Conservation (phyloP, 2,113 vertebrate genomes). For the Sinosuthora webbiana region DNA sequence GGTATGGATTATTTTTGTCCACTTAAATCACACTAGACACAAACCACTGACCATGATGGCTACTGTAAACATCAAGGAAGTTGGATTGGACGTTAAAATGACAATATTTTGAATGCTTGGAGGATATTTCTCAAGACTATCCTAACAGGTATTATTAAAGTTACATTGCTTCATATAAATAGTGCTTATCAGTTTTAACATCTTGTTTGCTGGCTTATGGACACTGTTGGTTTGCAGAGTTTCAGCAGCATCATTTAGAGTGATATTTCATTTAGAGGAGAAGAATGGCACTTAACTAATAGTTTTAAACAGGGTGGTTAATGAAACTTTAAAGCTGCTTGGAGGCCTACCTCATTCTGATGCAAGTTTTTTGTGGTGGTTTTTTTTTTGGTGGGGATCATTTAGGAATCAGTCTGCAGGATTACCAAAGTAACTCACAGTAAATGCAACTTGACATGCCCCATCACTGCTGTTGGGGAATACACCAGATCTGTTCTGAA, state of each 20-base stretch:
- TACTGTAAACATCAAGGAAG: background rate
- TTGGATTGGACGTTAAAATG: background rate
- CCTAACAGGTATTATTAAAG: background rate
- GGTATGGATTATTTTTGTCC: background rate
- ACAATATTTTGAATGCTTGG: background rate
- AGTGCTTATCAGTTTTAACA: background rate
- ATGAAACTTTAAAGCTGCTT: background rate
- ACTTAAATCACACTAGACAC: background rate
- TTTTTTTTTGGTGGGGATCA: background rate
- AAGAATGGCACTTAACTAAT: background rate
- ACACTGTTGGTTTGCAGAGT: background rate
- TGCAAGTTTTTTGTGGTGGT: background rate
- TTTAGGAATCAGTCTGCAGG: background rate
- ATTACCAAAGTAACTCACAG: background rate
- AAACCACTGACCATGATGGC: background rate
- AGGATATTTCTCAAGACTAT: background rate
- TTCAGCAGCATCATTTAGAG: background rate
- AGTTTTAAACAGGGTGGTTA: background rate
- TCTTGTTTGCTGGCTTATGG: background rate
- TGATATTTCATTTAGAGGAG: background rate
- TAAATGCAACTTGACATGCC: background rate
- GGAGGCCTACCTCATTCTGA: background rate
- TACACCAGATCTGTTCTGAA: background rate
- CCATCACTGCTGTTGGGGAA: background rate
- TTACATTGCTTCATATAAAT: background rate